A percentile compares a stretch with the other conserved stretches of the same genome.
phyloP scores from a whole-genome alignment of 2,888 invertebrate genomes.

The Megastigmus dorsalis region DNA sequence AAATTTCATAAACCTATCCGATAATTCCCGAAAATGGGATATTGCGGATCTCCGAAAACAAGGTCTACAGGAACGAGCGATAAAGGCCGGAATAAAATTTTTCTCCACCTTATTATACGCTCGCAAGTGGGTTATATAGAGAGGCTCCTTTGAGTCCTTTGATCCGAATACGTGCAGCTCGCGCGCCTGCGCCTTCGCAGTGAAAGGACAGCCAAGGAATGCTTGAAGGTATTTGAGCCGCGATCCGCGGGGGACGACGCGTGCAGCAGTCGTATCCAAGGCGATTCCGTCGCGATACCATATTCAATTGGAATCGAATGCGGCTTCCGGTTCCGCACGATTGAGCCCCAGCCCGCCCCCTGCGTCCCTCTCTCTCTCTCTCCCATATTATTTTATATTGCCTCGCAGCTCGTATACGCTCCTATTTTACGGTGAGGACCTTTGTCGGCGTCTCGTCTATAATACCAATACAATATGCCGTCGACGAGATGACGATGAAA shows the following conservation, averaged over 20 bases:
- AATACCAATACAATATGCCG: too few relatives aligned
- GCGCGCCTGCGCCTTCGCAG: not conserved
- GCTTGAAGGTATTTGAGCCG: conserved; percentile 37
- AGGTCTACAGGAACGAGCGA: too few relatives aligned
- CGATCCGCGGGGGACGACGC: too few relatives aligned
- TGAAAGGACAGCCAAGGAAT: not conserved
- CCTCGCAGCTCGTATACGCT: not conserved
- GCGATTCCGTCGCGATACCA: conserved; percentile 16
- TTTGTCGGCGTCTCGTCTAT: not conserved
- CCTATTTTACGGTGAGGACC: not conserved
- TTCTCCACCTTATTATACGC: not conserved
- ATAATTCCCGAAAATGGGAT: too few relatives aligned
- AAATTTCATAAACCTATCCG: too few relatives aligned
- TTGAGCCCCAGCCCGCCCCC: conserved; percentile 5
- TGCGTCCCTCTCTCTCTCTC: not conserved
- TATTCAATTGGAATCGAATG: conserved; percentile 37
- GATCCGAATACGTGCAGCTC: conserved; percentile 10
- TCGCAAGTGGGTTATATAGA: not conserved
- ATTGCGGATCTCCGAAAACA: too few relatives aligned
- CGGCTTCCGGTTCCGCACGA: conserved; percentile 45
- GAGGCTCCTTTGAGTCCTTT: conserved; percentile 27
- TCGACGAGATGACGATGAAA: conserved; percentile 17
- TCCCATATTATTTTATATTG: conserved; percentile 44
- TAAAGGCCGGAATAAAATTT: too few relatives aligned
- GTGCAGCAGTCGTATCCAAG: conserved; percentile 12